A percentile compares a stretch with the other conserved stretches of the same genome.
Conservation (phyloP, 2,797 vertebrate genomes). For the Lagodon rhomboides region DNA sequence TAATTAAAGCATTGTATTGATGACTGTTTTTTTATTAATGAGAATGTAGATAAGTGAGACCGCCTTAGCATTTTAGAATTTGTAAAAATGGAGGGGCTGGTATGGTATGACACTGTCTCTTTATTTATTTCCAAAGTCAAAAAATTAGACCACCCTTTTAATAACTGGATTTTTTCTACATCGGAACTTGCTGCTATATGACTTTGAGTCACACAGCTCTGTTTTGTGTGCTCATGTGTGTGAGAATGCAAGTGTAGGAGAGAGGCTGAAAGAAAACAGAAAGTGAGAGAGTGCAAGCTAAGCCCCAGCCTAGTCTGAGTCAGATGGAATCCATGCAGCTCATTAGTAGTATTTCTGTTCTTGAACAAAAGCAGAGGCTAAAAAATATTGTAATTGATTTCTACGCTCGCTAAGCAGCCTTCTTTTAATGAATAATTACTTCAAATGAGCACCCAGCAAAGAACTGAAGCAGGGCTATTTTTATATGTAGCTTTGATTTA, state of each 20-base stretch:
- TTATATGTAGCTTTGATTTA: constrained; percentile 44
- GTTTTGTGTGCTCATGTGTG: neutral
- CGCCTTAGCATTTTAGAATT: constrained; percentile 32
- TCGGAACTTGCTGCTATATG: constrained; percentile 39
- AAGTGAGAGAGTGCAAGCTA: constrained; percentile 33
- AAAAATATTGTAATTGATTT: constrained; percentile 74
- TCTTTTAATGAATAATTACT: constrained; percentile 76
- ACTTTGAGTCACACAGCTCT: constrained; percentile 46
- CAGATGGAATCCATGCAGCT: constrained; percentile 70
- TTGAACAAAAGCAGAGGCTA: constrained; percentile 62
- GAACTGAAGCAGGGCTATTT: constrained; percentile 51
- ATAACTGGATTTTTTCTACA: constrained; percentile 33
- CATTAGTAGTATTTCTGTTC: constrained; percentile 72
- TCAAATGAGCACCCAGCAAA: constrained; percentile 66
- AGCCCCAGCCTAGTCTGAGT: constrained; percentile 51
- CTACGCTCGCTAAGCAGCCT: constrained; percentile 38
- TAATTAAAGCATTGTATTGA: constrained; percentile 63
- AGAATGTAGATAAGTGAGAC: constrained; percentile 54
- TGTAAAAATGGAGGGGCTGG: constrained; percentile 8
- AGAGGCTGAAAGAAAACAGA: constrained; percentile 9
- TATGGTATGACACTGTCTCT: constrained; percentile 31
- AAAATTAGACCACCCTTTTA: constrained; percentile 57
- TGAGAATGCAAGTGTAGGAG: constrained; percentile 10
- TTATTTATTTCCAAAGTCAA: constrained; percentile 54
- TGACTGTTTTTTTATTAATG: constrained; percentile 56